A percentile compares a stretch with the other conserved stretches of the same genome.
These are phyloP conservation scores for Euthynnus affinis DNA, from an alignment of 2,797 vertebrate species.

Conservation along the genomic window DNA sequence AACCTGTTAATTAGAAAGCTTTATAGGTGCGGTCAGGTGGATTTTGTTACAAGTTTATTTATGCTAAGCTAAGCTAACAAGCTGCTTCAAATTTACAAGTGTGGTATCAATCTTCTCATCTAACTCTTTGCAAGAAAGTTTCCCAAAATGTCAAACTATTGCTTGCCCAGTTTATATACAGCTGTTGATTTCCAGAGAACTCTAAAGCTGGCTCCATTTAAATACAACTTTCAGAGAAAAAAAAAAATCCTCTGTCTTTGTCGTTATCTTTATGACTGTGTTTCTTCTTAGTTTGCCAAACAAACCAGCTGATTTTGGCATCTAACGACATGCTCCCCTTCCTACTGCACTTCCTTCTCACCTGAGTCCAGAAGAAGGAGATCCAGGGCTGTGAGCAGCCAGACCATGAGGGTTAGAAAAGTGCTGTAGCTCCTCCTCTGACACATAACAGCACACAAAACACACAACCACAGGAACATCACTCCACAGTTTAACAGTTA, in stretches of 20 bases:
- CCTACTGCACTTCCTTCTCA: constrained; percentile 69
- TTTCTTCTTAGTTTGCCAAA: not conserved
- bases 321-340: constrained; percentile 5
- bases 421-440: constrained; percentile 89
- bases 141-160: not conserved
- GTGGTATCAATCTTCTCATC: not conserved
- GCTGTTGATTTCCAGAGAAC: not conserved
- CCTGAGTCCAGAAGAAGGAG: constrained; percentile 85
- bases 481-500: constrained; percentile 71
- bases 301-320: not conserved
- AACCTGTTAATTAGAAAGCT: not conserved
- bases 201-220: not conserved
- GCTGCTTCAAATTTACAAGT: not conserved
- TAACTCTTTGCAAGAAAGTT: not conserved
- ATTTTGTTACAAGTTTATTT: not conserved
- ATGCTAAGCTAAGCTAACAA: not conserved
- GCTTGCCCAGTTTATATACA: not conserved
- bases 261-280: not conserved
- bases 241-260: not conserved
- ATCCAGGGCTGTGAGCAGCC: constrained; percentile 89
- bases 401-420: constrained; percentile 90
- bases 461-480: constrained; percentile 79
- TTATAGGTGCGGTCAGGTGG: not conserved
- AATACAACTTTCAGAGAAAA: not conserved
- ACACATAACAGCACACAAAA: constrained; percentile 76